These are phyloP conservation scores for Serinus canaria DNA, from an alignment of 2,113 vertebrate genomes.

Conservation along the genomic window DNA sequence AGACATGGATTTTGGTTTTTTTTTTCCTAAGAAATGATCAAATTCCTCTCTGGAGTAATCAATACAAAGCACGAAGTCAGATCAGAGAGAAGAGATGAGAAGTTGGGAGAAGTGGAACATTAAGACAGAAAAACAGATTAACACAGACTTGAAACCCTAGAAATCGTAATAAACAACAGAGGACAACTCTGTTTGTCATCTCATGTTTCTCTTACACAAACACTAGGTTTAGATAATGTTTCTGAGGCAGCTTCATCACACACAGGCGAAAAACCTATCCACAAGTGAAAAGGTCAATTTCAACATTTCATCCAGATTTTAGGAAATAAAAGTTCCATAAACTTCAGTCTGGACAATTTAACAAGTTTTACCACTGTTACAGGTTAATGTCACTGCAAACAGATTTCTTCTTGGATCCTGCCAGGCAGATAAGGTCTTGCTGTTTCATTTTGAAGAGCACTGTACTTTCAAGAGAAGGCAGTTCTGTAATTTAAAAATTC, in stretches of 20 bases:
- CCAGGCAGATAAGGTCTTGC: neutral
- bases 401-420: neutral
- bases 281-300: neutral
- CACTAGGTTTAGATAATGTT: neutral
- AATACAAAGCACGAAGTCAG: constrained; percentile 20
- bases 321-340: neutral
- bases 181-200: neutral
- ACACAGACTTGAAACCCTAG: neutral
- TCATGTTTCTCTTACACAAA: neutral
- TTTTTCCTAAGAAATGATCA: neutral
- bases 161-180: neutral
- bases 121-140: neutral
- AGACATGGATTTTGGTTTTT: neutral
- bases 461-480: neutral
- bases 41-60: constrained; percentile 38
- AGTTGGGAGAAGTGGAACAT: neutral
- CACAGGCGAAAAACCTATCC: neutral
- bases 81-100: constrained; percentile 33
- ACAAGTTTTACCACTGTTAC: neutral
- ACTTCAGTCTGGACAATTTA: neutral
- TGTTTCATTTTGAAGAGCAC: neutral
- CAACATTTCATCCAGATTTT: neutral
- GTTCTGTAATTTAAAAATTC: neutral
- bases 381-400: neutral
- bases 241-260: neutral